phyloP scores from a whole-genome alignment of 92 coral and sea anemone genomes.

The Phenganax marumi region DNA sequence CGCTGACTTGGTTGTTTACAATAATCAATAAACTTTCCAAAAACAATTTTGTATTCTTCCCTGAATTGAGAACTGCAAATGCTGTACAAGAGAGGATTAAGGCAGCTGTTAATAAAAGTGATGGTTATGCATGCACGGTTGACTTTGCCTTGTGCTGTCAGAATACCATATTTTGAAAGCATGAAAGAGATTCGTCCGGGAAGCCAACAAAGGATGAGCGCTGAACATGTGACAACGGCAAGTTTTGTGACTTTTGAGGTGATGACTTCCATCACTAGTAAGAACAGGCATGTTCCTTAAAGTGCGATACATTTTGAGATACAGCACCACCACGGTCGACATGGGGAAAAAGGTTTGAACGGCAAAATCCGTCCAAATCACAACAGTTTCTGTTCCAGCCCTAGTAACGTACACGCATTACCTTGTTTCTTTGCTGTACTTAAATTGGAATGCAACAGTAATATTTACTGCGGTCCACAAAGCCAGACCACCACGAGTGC shows the following conservation, averaged over 20 bases:
- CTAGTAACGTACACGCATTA: background rate
- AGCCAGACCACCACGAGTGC: background rate
- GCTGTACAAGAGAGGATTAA: constrained; percentile 21
- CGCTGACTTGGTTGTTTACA: background rate
- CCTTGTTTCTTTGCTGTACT: background rate
- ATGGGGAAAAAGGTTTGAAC: constrained; percentile 1
- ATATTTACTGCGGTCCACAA: no score
- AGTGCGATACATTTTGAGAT: background rate
- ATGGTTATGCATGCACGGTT: background rate
- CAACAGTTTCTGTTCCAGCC: background rate
- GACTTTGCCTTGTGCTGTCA: background rate
- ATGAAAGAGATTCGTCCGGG: constrained; percentile 10
- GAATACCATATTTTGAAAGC: background rate
- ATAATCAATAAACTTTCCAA: background rate
- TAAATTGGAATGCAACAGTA: constrained; percentile 5
- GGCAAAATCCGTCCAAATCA: constrained; percentile 1
- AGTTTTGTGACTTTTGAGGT: constrained; percentile 2
- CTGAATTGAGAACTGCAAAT: constrained; percentile 13
- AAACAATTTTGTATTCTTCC: background rate
- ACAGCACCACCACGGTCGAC: constrained; percentile 12
- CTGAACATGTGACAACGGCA: background rate
- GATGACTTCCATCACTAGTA: background rate
- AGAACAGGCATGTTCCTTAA: background rate
- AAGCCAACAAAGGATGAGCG: constrained; percentile 10
- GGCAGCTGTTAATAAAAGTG: constrained; percentile 16